A percentile compares a stretch with the other conserved stretches of the same genome.
phyloP scores from a whole-genome alignment of 2,888 invertebrate species.

The Sinopyrophorus schimmeli region DNA sequence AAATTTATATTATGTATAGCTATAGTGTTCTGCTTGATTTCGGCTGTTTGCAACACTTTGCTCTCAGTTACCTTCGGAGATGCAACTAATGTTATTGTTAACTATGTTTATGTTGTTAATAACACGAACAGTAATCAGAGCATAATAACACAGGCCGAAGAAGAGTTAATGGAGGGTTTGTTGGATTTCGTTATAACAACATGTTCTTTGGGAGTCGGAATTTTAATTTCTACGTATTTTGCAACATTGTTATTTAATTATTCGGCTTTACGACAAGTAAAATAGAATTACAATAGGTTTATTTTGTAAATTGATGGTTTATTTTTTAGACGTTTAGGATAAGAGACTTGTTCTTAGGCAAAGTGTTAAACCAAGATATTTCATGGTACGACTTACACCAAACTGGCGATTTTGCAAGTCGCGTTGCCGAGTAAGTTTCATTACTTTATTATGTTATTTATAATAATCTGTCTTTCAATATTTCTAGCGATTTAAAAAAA shows the following conservation, averaged over 20 bases:
- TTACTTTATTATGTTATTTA: slow-evolving; percentile 58
- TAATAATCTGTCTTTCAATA: too few species aligned
- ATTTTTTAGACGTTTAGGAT: slow-evolving; percentile 62
- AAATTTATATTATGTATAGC: slow-evolving; percentile 63
- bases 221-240: slow-evolving; percentile 66
- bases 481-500: slow-evolving; percentile 50
- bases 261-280: slow-evolving; percentile 70
- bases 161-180: slow-evolving; percentile 58
- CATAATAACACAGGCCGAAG: slow-evolving; percentile 47
- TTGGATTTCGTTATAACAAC: slow-evolving; percentile 65
- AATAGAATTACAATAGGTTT: background rate
- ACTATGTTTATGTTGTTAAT: slow-evolving; percentile 33
- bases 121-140: background rate
- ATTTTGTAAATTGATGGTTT: background rate
- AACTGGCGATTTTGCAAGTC: slow-evolving; percentile 73
- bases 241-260: slow-evolving; percentile 71
- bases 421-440: slow-evolving; percentile 70
- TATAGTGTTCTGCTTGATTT: slow-evolving; percentile 59
- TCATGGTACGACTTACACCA: slow-evolving; percentile 73
- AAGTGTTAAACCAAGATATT: slow-evolving; percentile 74
- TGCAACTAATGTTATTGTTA: slow-evolving; percentile 64
- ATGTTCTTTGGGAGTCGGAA: slow-evolving; percentile 61
- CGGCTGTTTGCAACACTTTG: slow-evolving; percentile 67
- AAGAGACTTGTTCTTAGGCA: slow-evolving; percentile 66
- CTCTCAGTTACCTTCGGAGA: slow-evolving; percentile 72